phyloP scores from a whole-genome alignment of 2,113 vertebrate species.

The Rhinichthys klamathensis region DNA sequence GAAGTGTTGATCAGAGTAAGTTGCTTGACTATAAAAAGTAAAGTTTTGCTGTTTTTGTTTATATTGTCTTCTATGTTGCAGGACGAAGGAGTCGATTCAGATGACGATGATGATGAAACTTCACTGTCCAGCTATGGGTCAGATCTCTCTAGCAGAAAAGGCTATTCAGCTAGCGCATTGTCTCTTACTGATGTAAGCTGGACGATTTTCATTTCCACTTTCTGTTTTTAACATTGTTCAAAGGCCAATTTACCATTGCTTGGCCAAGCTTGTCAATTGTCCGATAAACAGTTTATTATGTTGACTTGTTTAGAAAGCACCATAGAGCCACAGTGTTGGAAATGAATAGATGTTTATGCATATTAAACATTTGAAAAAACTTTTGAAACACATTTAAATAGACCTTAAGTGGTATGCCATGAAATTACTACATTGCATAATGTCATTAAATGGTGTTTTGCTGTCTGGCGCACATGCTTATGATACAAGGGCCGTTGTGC shows the following conservation, averaged over 20 bases:
- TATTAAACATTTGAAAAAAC: neutral
- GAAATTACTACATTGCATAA: neutral
- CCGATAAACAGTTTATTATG: slow-evolving; percentile 8
- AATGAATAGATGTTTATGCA: neutral
- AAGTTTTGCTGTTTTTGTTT: neutral
- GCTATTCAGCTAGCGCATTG: slow-evolving; percentile 33
- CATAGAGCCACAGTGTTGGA: neutral
- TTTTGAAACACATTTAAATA: neutral
- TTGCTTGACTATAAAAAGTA: neutral
- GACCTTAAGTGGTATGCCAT: neutral
- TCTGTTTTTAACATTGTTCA: neutral
- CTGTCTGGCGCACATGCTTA: neutral
- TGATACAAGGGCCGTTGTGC: neutral
- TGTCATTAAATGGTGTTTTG: neutral
- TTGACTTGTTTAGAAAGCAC: neutral
- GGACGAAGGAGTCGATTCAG: slow-evolving; percentile 55
- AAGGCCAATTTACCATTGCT: neutral
- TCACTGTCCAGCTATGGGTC: slow-evolving; percentile 61
- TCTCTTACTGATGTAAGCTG: slow-evolving; percentile 53
- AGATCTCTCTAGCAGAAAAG: slow-evolving; percentile 46
- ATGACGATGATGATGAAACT: slow-evolving; percentile 45
- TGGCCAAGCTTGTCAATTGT: neutral
- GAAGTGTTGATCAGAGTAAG: neutral
- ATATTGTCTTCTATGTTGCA: neutral
- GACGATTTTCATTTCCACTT: neutral